Base-by-base conservation (phyloP, 2,888 invertebrate genomes). In the Polydrusus pterygomalis region DNA sequence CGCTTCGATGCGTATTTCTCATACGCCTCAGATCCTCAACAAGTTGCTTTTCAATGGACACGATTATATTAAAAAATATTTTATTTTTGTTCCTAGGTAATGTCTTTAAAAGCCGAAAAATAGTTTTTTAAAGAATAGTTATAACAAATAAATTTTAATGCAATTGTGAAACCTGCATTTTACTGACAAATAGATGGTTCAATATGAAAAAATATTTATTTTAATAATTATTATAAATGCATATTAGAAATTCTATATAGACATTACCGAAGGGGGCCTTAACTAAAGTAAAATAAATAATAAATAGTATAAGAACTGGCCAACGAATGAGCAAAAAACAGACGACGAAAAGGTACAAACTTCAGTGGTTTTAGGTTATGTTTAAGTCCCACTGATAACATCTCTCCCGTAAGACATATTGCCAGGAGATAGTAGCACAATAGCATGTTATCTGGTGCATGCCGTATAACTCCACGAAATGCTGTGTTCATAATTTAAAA, bases 361-460 rank as follows among this genome's bases (percentile, higher is more conserved):
- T 80, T 77, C 78, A 80, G 80, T 80, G 79, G 83, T 84, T 84
- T 82, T 81, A 83, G 83, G 83, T 83, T 83, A 85, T 84, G 84
- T 83, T 84, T 83, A 85, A 85, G 83, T 86, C 84, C 83, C 80
- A 75, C 77, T 83, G 86, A 86, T 85, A 82, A 84, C 83, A 86
- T 85, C 86, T 83, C 78, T 72, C 78, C 81, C 81, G 82, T 83
- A 86, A 86, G 86, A 86, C 85, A 86, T 85, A 86, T 85, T 85
- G 85, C 85, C 83, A 82, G 81, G 81, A 86, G 86, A 86, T 85
- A 85, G 83, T 81, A 84, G 83, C 82, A 86, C 85, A 86, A 86
- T 85, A 83, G 85, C 84, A 83, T 84, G 84, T 85, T 85, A 85
- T 85, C 85, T 85, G 83, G 79, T 82, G 80, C 83, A 83, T 83